Conservation (phyloP, 2,888 invertebrate genomes). For the Griposia aprilina region DNA sequence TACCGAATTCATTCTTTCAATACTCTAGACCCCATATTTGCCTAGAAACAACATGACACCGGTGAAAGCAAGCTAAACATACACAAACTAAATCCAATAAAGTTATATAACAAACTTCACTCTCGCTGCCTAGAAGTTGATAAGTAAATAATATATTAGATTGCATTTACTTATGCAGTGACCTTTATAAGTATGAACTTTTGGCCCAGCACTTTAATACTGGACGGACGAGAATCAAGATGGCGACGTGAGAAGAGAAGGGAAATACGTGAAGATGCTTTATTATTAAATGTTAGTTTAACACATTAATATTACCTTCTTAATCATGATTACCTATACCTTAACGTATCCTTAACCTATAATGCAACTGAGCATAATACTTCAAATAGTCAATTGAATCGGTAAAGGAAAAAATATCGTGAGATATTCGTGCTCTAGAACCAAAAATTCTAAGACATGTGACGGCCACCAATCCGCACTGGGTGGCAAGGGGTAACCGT, state of each 20-base stretch:
- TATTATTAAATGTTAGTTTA: conserved; percentile 21
- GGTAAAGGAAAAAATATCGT: too few species aligned
- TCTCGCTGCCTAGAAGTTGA: conserved; percentile 21
- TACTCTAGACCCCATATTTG: not conserved
- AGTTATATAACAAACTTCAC: conserved; percentile 32
- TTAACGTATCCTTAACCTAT: not conserved
- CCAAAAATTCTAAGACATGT: not conserved
- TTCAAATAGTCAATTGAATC: not conserved
- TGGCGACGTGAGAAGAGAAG: conserved; percentile 39
- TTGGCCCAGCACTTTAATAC: conserved; percentile 42
- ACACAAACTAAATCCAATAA: conserved; percentile 3
- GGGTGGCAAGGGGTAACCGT: too few species aligned
- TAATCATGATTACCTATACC: not conserved
- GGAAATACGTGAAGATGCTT: conserved; percentile 13
- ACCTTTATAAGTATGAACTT: conserved; percentile 54
- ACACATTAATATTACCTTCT: not conserved
- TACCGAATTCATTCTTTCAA: not conserved
- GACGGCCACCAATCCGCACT: too few species aligned
- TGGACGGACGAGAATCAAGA: conserved; percentile 37
- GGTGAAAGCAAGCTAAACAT: conserved; percentile 28
- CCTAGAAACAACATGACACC: not conserved
- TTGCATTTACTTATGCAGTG: conserved; percentile 42
- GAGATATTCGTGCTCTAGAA: not conserved
- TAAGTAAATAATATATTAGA: conserved; percentile 34
- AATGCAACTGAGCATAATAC: not conserved